Evolutionary conservation across 2,113 vertebrate genomes (phyloP).

Genomic region (Bufo gargarizans): DNA sequence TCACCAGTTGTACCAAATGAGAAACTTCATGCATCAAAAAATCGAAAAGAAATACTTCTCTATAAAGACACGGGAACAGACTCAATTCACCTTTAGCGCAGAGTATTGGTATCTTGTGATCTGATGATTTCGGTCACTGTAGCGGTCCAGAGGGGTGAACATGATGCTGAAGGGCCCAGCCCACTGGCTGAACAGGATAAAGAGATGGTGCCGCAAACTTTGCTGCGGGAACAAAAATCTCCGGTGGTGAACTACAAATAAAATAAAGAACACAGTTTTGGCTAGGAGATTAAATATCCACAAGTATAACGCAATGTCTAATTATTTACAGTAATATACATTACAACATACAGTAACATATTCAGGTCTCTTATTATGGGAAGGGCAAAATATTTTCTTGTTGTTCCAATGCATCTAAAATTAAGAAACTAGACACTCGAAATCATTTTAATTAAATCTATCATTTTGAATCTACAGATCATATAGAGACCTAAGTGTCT

Average conservation of each 20-base stretch:
- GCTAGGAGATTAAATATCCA: not conserved
- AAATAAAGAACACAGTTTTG: not conserved
- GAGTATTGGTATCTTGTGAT: constrained; percentile 98
- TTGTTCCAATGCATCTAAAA: not conserved
- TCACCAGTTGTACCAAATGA: too few species aligned
- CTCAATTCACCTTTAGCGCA: constrained; percentile 85
- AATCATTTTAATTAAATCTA: not conserved
- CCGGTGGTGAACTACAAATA: constrained; percentile 87
- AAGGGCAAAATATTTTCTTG: not conserved
- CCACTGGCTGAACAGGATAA: constrained; percentile 98
- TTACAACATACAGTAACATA: not conserved
- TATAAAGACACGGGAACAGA: not conserved
- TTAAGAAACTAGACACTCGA: not conserved
- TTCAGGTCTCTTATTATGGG: not conserved
- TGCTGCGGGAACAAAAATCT: constrained; percentile 97
- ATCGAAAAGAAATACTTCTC: not conserved
- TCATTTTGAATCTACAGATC: not conserved
- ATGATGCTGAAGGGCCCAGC: constrained; percentile 98
- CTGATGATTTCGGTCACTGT: constrained; percentile 97
- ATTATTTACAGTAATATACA: too few species aligned
- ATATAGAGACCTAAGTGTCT: not conserved
- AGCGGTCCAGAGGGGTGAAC: constrained; percentile 96
- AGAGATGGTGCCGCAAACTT: constrained; percentile 95
- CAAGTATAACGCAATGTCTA: not conserved
- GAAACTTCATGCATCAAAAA: not conserved